Evolutionary conservation across 2,888 invertebrate species (phyloP), one percentile per base, ranked within the genome.

Genomic region (Slavum lentiscoides): DNA sequence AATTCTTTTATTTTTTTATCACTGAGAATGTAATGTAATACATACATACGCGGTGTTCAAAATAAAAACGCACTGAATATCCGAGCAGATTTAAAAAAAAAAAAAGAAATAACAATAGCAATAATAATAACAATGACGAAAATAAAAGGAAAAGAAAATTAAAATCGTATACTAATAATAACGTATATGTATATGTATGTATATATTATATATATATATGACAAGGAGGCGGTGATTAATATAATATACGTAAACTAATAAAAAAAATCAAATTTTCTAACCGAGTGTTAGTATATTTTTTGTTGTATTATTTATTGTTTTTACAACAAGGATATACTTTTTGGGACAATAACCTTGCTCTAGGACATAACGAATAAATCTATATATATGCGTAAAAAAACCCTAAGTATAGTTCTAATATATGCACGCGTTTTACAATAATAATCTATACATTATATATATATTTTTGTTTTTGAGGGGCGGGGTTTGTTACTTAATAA

Each of bases 81-180:
- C 74, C 39, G 39, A 39, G 55, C 17, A 49, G 49, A 66, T 64
- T 64, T 55, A 9, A 15, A 8, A 74, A 74, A 55, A 55, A 74
- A 55, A 64, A 4, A 30, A 30, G 30, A 30, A 30, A 30, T 30
- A 30, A 30, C 4, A 30, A 30, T 6, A 43, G 6, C 1, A 43
- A 43, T 43, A 43, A 43, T 43, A 43, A 43, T 43, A 66, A 75
- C 39, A 66, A 75, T 23, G 66, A 13, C 3, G 49, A 15, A 49
- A 49, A 49, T 49, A 13, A 49, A 49, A 49, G 49, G 49, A 66
- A 58, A 58, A 58, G 39, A 66, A 74, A 58, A 67, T 66, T 39
- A 17, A 11, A 49, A 61, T 75, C 58, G 74, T 75, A 75, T 75
- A 75, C 74, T 39, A 67, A 39, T 58, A 66, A 66, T 58, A 66